phyloP scores from a whole-genome alignment of 2,113 vertebrate genomes.

The Xyliphius kryptos region DNA sequence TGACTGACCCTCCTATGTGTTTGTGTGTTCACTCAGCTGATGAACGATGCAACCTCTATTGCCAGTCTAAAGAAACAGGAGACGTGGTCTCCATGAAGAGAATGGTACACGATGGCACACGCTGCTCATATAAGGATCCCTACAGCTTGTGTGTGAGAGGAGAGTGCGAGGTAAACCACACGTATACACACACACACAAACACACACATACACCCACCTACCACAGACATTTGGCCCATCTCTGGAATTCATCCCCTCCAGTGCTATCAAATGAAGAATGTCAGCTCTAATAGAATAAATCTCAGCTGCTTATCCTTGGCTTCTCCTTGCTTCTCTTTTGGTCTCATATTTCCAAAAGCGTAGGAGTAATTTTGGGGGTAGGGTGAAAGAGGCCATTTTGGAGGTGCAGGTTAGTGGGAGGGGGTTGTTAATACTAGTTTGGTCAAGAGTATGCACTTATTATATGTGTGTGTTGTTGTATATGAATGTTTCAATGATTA shows the following conservation, averaged over 20 bases:
- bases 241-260: conserved; percentile 23
- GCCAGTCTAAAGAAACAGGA: conserved; percentile 77
- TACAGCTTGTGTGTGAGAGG: conserved; percentile 90
- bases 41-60: conserved; percentile 83
- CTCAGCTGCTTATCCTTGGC: conserved; percentile 8
- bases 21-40: conserved; percentile 63
- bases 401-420: too few relatives aligned
- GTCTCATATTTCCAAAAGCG: background rate
- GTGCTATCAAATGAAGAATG: conserved; percentile 31
- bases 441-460: too few relatives aligned
- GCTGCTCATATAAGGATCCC: conserved; percentile 84
- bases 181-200: too few relatives aligned
- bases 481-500: too few relatives aligned
- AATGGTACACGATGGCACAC: conserved; percentile 88
- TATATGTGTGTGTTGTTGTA: too few relatives aligned
- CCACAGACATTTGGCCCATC: conserved; percentile 15
- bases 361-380: background rate
- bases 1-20: background rate
- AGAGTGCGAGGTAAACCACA: conserved; percentile 78
- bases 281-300: conserved; percentile 20
- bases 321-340: conserved; percentile 1
- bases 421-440: too few relatives aligned
- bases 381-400: too few relatives aligned
- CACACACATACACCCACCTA: too few relatives aligned
- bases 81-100: conserved; percentile 85